phyloP scores from a whole-genome alignment of 1,140 invertebrate species.

The Colletes gigas region DNA sequence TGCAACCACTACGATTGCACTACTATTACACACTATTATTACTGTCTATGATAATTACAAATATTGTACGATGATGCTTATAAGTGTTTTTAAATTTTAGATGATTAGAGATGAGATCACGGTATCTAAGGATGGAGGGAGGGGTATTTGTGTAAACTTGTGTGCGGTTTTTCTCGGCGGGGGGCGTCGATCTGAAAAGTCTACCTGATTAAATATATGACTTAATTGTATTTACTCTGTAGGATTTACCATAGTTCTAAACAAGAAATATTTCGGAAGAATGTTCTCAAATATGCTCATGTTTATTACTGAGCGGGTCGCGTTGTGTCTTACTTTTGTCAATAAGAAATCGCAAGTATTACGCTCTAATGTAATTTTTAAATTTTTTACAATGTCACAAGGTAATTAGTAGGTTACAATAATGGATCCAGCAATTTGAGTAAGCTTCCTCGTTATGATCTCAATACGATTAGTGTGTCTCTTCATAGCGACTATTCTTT shows the following conservation, averaged over 20 bases:
- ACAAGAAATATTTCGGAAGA: slow-evolving; percentile 73
- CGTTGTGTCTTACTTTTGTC: slow-evolving; percentile 68
- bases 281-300: slow-evolving; percentile 74
- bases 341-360: slow-evolving; percentile 61
- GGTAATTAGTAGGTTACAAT: slow-evolving; percentile 63
- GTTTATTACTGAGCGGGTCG: slow-evolving; percentile 76
- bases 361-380: slow-evolving; percentile 63
- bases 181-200: slow-evolving; percentile 79
- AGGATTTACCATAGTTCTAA: slow-evolving; percentile 81
- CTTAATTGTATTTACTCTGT: slow-evolving; percentile 81
- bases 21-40: slow-evolving; percentile 66
- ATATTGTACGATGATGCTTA: slow-evolving; percentile 67
- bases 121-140: slow-evolving; percentile 67
- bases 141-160: slow-evolving; percentile 57
- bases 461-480: slow-evolving; percentile 57
- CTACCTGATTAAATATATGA: slow-evolving; percentile 82
- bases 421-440: slow-evolving; percentile 55
- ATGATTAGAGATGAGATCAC: slow-evolving; percentile 66
- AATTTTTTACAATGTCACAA: slow-evolving; percentile 51
- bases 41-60: slow-evolving; percentile 67
- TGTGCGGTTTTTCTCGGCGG: slow-evolving; percentile 61
- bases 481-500: slow-evolving; percentile 27
- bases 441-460: slow-evolving; percentile 60
- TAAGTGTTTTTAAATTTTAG: slow-evolving; percentile 71
- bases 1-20: slow-evolving; percentile 58